Conservation (phyloP, 1,140 invertebrate species). For the Leptopilina boulardi region DNA sequence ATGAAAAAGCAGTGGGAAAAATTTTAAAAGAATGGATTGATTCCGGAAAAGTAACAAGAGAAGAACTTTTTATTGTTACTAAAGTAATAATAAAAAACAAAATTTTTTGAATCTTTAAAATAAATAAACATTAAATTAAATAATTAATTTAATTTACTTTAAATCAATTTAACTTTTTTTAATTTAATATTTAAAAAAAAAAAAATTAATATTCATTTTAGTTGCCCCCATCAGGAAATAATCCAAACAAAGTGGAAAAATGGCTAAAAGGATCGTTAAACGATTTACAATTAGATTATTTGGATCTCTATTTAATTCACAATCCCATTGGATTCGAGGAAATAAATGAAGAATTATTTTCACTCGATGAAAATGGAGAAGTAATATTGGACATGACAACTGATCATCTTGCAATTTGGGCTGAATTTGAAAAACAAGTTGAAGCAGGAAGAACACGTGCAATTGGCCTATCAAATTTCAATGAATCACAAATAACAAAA, state of each 20-base stretch:
- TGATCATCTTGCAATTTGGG: constrained; percentile 84
- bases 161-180: too few species aligned
- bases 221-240: constrained; percentile 73
- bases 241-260: constrained; percentile 77
- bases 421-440: constrained; percentile 83
- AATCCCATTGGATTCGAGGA: constrained; percentile 81
- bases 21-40: constrained; percentile 80
- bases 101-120: too few species aligned
- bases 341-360: constrained; percentile 73
- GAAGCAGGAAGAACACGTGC: constrained; percentile 80
- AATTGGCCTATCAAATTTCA: constrained; percentile 90
- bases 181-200: too few species aligned
- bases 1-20: constrained; percentile 80
- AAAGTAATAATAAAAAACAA: constrained; percentile 73
- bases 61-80: constrained; percentile 83
- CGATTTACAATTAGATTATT: constrained; percentile 79
- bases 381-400: constrained; percentile 81
- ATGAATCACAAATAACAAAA: constrained; percentile 81
- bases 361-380: constrained; percentile 78
- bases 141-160: too few species aligned
- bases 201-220: constrained; percentile 38
- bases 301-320: constrained; percentile 85
- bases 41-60: constrained; percentile 79
- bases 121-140: too few species aligned
- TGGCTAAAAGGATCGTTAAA: constrained; percentile 79